A percentile compares a stretch with the other conserved stretches of the same genome.
Evolutionary conservation across 2,113 vertebrate genomes (phyloP).

Genomic region (Gymnobelideus leadbeateri): DNA sequence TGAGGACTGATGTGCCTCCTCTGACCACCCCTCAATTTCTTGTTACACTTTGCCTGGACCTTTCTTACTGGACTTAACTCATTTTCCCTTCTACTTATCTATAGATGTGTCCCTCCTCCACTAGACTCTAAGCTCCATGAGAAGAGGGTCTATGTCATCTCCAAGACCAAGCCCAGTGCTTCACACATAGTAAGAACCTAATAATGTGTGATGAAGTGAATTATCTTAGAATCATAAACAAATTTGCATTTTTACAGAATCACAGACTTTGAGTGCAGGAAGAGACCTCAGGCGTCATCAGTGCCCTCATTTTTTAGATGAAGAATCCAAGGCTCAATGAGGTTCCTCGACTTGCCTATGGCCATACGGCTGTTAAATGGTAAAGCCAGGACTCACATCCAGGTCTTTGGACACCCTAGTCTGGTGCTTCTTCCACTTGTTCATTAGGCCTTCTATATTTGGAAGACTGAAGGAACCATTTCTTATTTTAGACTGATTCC

Average conservation of each 20-base stretch:
- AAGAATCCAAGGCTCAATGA: too few relatives aligned
- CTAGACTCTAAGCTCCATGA: background rate
- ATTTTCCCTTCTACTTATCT: background rate
- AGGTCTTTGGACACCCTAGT: background rate
- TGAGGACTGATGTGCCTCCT: background rate
- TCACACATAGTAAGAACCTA: background rate
- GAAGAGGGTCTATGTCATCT: background rate
- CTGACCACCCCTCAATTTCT: background rate
- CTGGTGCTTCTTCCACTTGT: background rate
- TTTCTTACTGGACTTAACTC: background rate
- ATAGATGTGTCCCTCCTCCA: background rate
- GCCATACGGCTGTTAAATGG: background rate
- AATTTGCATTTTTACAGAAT: too few relatives aligned
- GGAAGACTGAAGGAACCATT: background rate
- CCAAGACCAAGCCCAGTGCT: background rate
- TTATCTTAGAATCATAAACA: background rate
- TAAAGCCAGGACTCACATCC: background rate
- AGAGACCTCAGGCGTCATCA: too few relatives aligned
- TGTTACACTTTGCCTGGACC: background rate
- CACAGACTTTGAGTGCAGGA: background rate
- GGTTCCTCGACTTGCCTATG: background rate
- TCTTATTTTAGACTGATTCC: background rate
- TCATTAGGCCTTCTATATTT: background rate
- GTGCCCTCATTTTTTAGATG: too few relatives aligned
- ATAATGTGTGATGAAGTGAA: background rate